A percentile compares a stretch with the other conserved stretches of the same genome.
Conservation (phyloP, 2,113 vertebrate species). For the Urocitellus parryii region DNA sequence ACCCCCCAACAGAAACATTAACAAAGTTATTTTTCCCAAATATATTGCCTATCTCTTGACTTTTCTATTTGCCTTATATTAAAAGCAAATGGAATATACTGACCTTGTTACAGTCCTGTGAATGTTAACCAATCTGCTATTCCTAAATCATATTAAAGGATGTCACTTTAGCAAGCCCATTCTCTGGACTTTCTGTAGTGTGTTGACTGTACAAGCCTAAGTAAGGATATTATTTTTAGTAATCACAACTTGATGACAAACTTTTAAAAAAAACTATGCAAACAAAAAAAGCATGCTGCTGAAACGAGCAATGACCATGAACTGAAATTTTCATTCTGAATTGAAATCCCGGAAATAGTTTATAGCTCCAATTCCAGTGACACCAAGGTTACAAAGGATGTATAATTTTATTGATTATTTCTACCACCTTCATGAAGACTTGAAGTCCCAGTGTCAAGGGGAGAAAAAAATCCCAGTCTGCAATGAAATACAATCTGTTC, state of each 20-base stretch:
- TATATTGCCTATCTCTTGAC: background rate
- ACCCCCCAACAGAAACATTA: background rate
- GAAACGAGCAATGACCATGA: background rate
- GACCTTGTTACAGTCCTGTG: background rate
- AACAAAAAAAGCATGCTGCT: slow-evolving; percentile 13
- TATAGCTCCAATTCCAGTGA: background rate
- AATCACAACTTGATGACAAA: background rate
- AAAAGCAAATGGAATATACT: background rate
- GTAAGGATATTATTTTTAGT: slow-evolving; percentile 12
- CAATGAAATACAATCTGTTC: slow-evolving; percentile 20
- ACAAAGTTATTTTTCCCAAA: slow-evolving; percentile 27
- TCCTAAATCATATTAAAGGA: background rate
- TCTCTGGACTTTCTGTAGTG: background rate
- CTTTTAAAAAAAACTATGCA: slow-evolving; percentile 50
- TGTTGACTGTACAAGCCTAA: background rate
- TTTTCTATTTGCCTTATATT: background rate
- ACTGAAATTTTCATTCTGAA: background rate
- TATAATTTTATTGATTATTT: background rate
- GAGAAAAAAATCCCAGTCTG: background rate
- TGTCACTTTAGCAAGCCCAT: background rate
- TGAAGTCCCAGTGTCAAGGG: background rate
- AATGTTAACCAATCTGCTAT: background rate
- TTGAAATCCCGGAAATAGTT: background rate
- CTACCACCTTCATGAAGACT: background rate
- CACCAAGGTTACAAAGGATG: background rate